Conservation (phyloP, 2,113 vertebrate genomes). For the Aythya baeri region DNA sequence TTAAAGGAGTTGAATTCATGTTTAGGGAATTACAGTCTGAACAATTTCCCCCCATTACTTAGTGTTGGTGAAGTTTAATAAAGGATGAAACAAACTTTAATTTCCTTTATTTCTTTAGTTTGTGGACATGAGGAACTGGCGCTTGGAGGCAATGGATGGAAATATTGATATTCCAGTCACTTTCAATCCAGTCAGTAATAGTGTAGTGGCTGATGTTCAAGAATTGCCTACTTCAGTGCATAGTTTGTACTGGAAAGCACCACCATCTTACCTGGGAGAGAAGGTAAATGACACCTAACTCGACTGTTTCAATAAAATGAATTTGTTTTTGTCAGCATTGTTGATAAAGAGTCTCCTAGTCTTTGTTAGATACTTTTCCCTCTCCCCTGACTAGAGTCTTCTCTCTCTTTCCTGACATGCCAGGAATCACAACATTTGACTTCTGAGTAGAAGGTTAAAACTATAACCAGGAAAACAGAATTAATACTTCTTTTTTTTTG, state of each 20-base stretch:
- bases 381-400: not conserved
- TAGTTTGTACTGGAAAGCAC: constrained; percentile 88
- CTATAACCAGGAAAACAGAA: not conserved
- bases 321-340: accelerated
- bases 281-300: constrained; percentile 78
- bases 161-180: constrained; percentile 77
- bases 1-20: not conserved
- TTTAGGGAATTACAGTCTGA: not conserved
- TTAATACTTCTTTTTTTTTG: not conserved
- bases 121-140: constrained; percentile 90
- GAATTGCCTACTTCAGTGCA: constrained; percentile 82
- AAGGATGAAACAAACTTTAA: not conserved
- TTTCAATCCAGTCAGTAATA: constrained; percentile 87
- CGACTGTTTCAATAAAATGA: not conserved
- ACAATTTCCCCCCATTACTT: not conserved
- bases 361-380: not conserved
- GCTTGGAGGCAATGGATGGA: constrained; percentile 78
- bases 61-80: not conserved
- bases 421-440: not conserved
- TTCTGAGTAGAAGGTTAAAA: not conserved
- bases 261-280: constrained; percentile 87
- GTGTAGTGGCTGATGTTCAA: constrained; percentile 90
- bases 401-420: not conserved
- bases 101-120: constrained; percentile 75
- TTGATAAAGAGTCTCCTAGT: not conserved